Conservation (phyloP, 2,888 invertebrate species). For the Cremastinae sp. region DNA sequence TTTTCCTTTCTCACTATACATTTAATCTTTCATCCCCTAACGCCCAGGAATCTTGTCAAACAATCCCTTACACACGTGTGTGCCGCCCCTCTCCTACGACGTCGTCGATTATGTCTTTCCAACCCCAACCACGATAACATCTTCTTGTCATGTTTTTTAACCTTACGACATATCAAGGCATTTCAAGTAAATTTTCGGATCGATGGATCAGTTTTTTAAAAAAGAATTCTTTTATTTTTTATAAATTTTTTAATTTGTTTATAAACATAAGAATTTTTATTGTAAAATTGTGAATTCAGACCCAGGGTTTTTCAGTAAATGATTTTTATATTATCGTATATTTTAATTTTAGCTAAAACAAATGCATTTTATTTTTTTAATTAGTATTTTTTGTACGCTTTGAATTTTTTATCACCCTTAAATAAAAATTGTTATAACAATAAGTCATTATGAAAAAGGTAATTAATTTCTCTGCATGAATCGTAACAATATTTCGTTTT, state of each 20-base stretch:
- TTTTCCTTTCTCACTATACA: slow-evolving; percentile 27
- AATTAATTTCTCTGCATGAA: too few relatives aligned
- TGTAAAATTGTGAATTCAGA: too few relatives aligned
- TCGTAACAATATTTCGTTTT: slow-evolving; percentile 25
- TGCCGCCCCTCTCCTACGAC: slow-evolving; percentile 21
- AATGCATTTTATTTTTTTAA: too few relatives aligned
- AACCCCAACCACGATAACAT: slow-evolving; percentile 11
- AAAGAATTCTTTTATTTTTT: too few relatives aligned
- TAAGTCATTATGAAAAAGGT: too few relatives aligned
- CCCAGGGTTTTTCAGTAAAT: too few relatives aligned
- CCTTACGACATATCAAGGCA: neutral
- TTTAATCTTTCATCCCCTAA: slow-evolving; percentile 49
- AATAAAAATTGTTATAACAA: too few relatives aligned
- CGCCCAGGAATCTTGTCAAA: slow-evolving; percentile 46
- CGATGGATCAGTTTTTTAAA: neutral
- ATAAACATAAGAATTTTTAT: neutral
- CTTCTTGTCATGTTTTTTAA: neutral
- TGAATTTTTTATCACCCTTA: too few relatives aligned
- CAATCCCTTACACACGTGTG: slow-evolving; percentile 36
- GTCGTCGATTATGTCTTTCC: slow-evolving; percentile 45
- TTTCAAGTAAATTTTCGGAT: neutral
- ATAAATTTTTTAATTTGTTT: too few relatives aligned
- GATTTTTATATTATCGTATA: too few relatives aligned
- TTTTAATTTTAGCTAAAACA: too few relatives aligned
- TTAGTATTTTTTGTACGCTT: too few relatives aligned